Conservation (phyloP, 2,888 invertebrate genomes). For the Monochamus alternatus region DNA sequence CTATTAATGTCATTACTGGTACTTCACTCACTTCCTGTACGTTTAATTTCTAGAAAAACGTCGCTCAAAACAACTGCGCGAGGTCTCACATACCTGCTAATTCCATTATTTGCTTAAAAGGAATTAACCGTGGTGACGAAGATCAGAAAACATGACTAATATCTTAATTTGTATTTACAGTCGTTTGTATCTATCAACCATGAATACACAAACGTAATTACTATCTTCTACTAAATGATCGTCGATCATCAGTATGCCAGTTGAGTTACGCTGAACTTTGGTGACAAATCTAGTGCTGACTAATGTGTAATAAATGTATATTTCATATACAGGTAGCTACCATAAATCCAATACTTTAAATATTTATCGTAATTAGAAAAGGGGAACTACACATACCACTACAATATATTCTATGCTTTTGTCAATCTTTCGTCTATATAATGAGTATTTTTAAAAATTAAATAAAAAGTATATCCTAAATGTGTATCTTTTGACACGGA, state of each 20-base stretch:
- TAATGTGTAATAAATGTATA: neutral
- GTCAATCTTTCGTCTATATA: no score
- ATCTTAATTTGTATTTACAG: conserved; percentile 12
- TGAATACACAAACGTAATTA: conserved; percentile 6
- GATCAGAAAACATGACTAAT: neutral
- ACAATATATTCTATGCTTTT: no score
- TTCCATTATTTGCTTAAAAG: conserved; percentile 10
- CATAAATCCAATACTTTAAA: no score
- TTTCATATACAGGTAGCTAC: no score
- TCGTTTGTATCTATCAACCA: neutral
- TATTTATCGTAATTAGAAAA: no score
- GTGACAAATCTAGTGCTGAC: conserved; percentile 2
- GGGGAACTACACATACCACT: no score
- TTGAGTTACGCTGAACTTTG: neutral
- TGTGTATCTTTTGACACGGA: no score
- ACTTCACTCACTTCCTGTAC: neutral
- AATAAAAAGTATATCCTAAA: no score
- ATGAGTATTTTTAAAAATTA: no score
- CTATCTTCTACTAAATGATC: neutral
- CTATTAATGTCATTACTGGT: neutral
- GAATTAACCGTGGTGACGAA: neutral
- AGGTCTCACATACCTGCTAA: conserved; percentile 3
- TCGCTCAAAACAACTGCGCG: neutral
- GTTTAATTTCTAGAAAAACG: neutral
- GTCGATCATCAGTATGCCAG: neutral